phyloP scores from a whole-genome alignment of 2,888 invertebrate genomes.

The Pheosia tremula region DNA sequence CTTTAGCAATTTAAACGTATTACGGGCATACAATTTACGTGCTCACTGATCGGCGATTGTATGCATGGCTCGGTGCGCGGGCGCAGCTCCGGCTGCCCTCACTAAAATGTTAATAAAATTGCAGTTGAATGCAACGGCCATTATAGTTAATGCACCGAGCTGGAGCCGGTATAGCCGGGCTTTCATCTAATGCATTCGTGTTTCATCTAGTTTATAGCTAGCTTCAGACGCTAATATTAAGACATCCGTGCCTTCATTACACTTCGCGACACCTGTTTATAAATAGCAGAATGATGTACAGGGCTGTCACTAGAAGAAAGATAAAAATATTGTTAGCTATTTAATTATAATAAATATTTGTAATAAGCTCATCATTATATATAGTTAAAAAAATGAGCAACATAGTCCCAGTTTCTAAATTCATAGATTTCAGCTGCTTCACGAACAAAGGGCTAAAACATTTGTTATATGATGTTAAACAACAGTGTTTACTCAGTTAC shows the following conservation, averaged over 20 bases:
- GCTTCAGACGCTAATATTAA: conserved; percentile 62
- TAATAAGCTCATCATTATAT: not conserved
- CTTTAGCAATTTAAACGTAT: conserved; percentile 43
- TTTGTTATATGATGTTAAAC: conserved; percentile 2
- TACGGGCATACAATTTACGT: conserved; percentile 56
- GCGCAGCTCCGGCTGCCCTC: conserved; percentile 47
- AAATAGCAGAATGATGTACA: conserved; percentile 31
- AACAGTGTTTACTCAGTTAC: conserved; percentile 7
- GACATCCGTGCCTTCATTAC: conserved; percentile 60
- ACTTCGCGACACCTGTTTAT: conserved; percentile 51
- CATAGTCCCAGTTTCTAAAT: not conserved
- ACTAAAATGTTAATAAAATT: conserved; percentile 74
- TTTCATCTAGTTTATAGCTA: conserved; percentile 59
- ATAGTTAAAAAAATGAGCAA: too few relatives aligned
- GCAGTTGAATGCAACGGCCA: conserved; percentile 56
- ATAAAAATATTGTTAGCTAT: not conserved
- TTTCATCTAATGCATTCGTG: conserved; percentile 61
- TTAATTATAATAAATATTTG: not conserved
- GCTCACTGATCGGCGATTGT: conserved; percentile 58
- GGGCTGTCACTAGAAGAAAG: conserved; percentile 32
- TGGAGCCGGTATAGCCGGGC: conserved; percentile 46
- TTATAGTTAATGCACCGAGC: conserved; percentile 59
- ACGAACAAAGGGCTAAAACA: not conserved
- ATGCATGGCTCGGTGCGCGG: conserved; percentile 51
- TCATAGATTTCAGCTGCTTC: not conserved